phyloP scores from a whole-genome alignment of 2,797 vertebrate species.

The Alfaro cultratus region DNA sequence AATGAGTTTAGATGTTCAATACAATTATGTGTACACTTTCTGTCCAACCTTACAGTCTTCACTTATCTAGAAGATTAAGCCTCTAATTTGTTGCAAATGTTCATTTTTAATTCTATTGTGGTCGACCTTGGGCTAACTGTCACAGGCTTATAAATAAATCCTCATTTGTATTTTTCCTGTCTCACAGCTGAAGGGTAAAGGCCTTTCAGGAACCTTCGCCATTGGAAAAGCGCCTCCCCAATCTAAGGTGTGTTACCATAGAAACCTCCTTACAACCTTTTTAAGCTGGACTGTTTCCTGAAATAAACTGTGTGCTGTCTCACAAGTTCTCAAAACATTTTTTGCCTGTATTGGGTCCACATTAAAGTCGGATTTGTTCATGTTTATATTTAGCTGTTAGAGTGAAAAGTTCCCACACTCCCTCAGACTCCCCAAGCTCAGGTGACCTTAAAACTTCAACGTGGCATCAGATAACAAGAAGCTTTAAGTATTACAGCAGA shows the following conservation, averaged over 20 bases:
- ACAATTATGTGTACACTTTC: background rate
- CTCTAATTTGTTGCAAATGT: background rate
- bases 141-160: background rate
- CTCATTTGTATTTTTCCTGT: background rate
- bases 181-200: slow-evolving; percentile 94
- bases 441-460: background rate
- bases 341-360: background rate
- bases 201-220: slow-evolving; percentile 93
- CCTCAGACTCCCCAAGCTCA: no score
- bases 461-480: background rate
- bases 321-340: background rate
- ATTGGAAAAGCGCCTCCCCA: slow-evolving; percentile 85
- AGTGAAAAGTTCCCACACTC: background rate
- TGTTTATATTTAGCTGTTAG: background rate
- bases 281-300: background rate
- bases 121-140: background rate
- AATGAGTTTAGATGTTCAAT: background rate
- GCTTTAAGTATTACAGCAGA: no score
- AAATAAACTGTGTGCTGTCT: background rate
- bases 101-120: background rate
- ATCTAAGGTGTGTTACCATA: slow-evolving; percentile 70
- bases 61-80: background rate
- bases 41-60: background rate
- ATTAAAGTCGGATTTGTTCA: background rate
- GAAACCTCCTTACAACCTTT: background rate